These are phyloP conservation scores for Hippoglossus hippoglossus DNA, from an alignment of 2,797 vertebrate species.

Conservation along the genomic window DNA sequence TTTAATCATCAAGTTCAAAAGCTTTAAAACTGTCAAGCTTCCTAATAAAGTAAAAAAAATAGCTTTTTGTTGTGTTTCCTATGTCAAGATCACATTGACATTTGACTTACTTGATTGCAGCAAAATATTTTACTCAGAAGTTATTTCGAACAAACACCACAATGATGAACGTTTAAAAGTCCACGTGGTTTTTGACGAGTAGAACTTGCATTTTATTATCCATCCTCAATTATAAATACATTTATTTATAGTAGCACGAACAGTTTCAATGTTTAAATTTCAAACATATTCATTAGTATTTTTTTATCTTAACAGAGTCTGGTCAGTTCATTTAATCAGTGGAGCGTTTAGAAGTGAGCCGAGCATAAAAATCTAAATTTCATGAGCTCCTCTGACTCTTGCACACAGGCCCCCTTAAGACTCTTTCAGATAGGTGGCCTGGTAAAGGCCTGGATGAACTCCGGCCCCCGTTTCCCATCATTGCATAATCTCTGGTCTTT, in stretches of 20 bases:
- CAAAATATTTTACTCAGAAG: too few relatives aligned
- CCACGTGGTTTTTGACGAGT: neutral
- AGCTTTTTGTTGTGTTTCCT: neutral
- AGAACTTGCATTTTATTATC: neutral
- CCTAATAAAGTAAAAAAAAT: neutral
- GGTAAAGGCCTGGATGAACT: constrained; percentile 24
- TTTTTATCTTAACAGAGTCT: neutral
- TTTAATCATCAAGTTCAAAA: neutral
- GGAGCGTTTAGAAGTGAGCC: constrained; percentile 32
- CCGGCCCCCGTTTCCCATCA: constrained; percentile 31
- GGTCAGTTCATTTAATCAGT: constrained; percentile 8
- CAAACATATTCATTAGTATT: neutral
- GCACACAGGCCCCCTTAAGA: constrained; percentile 7
- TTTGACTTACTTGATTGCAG: neutral
- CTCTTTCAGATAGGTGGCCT: constrained; percentile 8
- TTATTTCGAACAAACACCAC: neutral
- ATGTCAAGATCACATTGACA: too few relatives aligned
- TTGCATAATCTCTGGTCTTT: constrained; percentile 35
- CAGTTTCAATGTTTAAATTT: too few relatives aligned
- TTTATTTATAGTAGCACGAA: too few relatives aligned
- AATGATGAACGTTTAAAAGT: neutral
- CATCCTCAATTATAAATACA: too few relatives aligned
- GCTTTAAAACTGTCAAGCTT: neutral
- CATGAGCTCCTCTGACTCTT: constrained; percentile 35
- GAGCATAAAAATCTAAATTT: constrained; percentile 55